These are phyloP conservation scores for Ptycholaimellus sp. DNA, from an alignment of 2,888 invertebrate genomes.

Conservation along the genomic window DNA sequence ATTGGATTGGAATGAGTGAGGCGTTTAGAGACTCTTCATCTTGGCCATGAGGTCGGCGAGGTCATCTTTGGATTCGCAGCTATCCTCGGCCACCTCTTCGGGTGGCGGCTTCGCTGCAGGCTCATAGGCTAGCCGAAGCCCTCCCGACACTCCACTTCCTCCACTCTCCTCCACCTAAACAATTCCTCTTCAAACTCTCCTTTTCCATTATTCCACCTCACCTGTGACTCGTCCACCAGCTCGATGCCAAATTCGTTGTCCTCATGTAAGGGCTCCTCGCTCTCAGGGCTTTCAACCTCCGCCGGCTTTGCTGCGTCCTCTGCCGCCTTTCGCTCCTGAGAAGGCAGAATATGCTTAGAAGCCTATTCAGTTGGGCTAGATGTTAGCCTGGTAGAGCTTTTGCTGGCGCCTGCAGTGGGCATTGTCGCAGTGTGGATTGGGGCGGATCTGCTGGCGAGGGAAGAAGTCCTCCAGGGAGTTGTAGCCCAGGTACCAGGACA, in stretches of 20 bases:
- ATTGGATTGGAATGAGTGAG: too few species aligned
- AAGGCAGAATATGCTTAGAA: too few species aligned
- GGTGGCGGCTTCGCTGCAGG: not conserved
- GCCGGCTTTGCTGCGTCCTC: constrained; percentile 34
- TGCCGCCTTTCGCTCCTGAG: constrained; percentile 25
- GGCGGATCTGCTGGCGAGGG: constrained; percentile 60
- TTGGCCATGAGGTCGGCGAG: constrained; percentile 73
- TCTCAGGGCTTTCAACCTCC: constrained; percentile 27
- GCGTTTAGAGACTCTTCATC: constrained; percentile 57
- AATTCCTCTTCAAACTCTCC: not conserved
- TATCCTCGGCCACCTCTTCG: constrained; percentile 3
- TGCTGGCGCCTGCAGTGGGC: constrained; percentile 39
- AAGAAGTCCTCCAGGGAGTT: constrained; percentile 87
- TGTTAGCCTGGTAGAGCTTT: constrained; percentile 25
- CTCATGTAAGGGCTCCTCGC: constrained; percentile 38
- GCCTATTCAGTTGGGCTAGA: too few species aligned
- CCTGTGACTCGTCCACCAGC: not conserved
- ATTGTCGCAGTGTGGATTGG: constrained; percentile 75
- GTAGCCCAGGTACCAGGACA: constrained; percentile 78
- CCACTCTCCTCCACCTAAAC: not conserved
- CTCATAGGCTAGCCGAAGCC: not conserved
- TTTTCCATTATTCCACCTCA: not conserved
- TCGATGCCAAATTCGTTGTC: constrained; percentile 34
- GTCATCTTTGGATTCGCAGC: constrained; percentile 32
- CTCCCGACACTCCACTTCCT: not conserved